Conservation (phyloP, 2,888 invertebrate genomes). For the Melitaea athalia region DNA sequence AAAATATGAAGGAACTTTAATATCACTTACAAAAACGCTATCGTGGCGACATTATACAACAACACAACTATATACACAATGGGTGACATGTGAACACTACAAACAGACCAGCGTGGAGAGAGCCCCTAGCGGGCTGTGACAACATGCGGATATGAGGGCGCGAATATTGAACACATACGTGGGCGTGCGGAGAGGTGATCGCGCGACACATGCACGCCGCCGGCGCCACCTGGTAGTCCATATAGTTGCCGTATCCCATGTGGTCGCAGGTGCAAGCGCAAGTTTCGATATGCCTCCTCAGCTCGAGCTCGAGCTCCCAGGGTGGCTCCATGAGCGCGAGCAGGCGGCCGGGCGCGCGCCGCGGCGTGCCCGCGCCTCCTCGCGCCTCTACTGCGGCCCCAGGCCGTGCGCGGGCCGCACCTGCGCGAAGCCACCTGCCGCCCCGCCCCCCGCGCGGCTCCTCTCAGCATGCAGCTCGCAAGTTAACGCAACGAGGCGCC, state of each 20-base stretch:
- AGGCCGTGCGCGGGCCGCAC: constrained; percentile 73
- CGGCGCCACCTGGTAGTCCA: constrained; percentile 91
- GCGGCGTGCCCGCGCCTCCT: constrained; percentile 68
- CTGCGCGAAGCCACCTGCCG: constrained; percentile 73
- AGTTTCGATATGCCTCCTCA: constrained; percentile 93
- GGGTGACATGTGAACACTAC: constrained; percentile 53
- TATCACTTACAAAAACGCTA: constrained; percentile 29
- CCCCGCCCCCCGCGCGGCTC: constrained; percentile 66
- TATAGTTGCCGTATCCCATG: constrained; percentile 96
- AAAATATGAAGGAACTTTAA: constrained; percentile 30
- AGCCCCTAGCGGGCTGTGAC: constrained; percentile 56
- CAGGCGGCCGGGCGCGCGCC: constrained; percentile 69
- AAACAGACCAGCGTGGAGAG: constrained; percentile 56
- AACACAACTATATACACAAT: constrained; percentile 42
- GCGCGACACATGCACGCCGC: constrained; percentile 79
- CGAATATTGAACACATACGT: constrained; percentile 67
- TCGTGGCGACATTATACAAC: constrained; percentile 38
- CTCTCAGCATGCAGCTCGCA: constrained; percentile 69
- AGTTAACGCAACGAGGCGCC: constrained; percentile 69
- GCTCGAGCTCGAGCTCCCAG: constrained; percentile 90
- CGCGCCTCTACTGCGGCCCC: constrained; percentile 67
- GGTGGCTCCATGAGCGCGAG: constrained; percentile 78
- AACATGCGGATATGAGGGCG: constrained; percentile 57
- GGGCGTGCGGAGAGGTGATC: constrained; percentile 79
- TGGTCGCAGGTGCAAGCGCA: constrained; percentile 96